Conservation (phyloP, 2,888 invertebrate species). For the Phyto melanocephala region DNA sequence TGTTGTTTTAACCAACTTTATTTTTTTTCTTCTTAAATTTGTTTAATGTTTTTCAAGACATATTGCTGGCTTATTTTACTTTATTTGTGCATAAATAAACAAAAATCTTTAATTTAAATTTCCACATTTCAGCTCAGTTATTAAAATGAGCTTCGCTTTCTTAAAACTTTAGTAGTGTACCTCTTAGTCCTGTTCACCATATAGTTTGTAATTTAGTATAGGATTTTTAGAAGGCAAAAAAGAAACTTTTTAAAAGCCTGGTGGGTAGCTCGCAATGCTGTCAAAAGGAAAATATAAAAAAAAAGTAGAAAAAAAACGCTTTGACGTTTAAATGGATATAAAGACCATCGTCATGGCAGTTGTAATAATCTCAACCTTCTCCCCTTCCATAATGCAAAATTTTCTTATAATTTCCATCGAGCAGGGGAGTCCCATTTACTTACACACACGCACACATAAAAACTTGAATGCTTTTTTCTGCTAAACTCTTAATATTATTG, state of each 20-base stretch:
- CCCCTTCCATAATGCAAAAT: background rate
- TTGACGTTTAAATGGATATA: slow-evolving; percentile 48
- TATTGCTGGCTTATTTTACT: too few species aligned
- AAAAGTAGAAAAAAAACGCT: background rate
- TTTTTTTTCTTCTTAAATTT: too few species aligned
- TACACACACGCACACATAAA: background rate
- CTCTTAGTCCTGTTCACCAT: background rate
- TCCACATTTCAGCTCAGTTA: too few species aligned
- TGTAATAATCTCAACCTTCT: slow-evolving; percentile 24
- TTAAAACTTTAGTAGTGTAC: background rate
- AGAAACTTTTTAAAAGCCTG: background rate
- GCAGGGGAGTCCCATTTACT: background rate
- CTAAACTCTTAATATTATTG: slow-evolving; percentile 11
- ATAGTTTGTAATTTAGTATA: too few species aligned
- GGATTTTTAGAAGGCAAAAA: background rate
- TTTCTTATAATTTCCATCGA: too few species aligned
- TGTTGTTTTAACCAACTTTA: too few species aligned
- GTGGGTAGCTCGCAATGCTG: background rate
- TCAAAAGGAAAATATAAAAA: background rate
- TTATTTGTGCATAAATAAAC: too few species aligned
- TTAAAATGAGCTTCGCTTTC: too few species aligned
- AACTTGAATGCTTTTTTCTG: slow-evolving; percentile 9
- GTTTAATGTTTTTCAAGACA: too few species aligned
- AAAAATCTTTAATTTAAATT: too few species aligned
- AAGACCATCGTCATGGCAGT: slow-evolving; percentile 49